A percentile compares a stretch with the other conserved stretches of the same genome.
These are phyloP conservation scores for Ceramica pisi DNA, from an alignment of 2,888 invertebrate species.

Conservation along the genomic window DNA sequence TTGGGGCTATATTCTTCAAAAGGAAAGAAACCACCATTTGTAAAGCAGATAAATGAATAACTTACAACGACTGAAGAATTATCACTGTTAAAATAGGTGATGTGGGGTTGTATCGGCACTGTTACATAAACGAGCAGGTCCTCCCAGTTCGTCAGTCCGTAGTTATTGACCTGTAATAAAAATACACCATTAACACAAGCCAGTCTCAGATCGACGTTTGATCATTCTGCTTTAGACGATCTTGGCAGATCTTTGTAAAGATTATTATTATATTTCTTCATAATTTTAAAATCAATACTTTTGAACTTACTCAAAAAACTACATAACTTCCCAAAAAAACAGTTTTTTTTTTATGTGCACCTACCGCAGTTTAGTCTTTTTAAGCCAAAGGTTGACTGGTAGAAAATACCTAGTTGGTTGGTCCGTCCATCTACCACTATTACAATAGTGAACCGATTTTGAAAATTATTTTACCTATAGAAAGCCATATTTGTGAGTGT, in stretches of 20 bases:
- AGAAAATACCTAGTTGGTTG: too few relatives aligned
- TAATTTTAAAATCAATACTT: too few relatives aligned
- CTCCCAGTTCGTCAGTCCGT: constrained; percentile 70
- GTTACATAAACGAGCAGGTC: constrained; percentile 55
- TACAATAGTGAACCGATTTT: too few relatives aligned
- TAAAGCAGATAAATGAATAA: not conserved
- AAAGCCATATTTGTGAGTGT: too few relatives aligned
- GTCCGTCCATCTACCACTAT: too few relatives aligned
- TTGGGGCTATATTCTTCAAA: not conserved
- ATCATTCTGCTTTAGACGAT: not conserved
- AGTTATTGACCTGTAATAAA: constrained; percentile 71
- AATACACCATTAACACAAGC: not conserved
- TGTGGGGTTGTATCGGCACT: constrained; percentile 1
- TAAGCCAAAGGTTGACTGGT: too few relatives aligned
- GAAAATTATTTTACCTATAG: too few relatives aligned
- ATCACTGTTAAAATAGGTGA: constrained; percentile 5
- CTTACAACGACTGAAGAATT: constrained; percentile 22
- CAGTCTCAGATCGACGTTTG: not conserved
- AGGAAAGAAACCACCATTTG: not conserved
- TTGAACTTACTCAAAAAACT: too few relatives aligned
- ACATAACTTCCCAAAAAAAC: too few relatives aligned
- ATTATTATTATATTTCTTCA: too few relatives aligned
- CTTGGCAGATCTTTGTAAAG: not conserved
- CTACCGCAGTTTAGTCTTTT: too few relatives aligned
- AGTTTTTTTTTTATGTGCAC: too few relatives aligned